A percentile compares a stretch with the other conserved stretches of the same genome.
Evolutionary conservation across 2,888 invertebrate genomes (phyloP).

Genomic region (Dioctria rufipes): DNA sequence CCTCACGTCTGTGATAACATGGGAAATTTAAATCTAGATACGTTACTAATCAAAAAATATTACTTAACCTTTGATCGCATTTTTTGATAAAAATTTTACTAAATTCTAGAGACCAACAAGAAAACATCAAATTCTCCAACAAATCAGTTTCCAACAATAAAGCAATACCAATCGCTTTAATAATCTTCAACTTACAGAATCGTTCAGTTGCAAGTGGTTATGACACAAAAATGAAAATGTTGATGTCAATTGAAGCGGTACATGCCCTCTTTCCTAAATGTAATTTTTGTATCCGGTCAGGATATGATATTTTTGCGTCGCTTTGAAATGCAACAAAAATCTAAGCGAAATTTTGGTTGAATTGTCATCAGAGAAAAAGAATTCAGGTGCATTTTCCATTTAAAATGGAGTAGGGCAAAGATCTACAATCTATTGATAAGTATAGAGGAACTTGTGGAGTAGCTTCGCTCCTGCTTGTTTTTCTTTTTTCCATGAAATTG

Average conservation of each 20-base stretch:
- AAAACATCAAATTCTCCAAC: no score
- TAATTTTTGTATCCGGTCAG: neutral
- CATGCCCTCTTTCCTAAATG: neutral
- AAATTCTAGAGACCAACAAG: no score
- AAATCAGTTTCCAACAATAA: no score
- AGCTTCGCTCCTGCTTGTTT: neutral
- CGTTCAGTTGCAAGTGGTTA: neutral
- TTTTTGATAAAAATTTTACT: no score
- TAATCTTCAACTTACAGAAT: neutral
- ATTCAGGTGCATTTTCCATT: conserved; percentile 7
- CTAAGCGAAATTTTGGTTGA: neutral
- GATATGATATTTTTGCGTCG: neutral
- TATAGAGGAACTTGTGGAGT: neutral
- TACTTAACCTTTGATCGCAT: no score
- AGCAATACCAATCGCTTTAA: no score
- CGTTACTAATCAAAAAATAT: no score
- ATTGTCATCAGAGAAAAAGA: neutral
- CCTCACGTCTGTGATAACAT: no score
- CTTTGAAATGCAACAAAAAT: neutral
- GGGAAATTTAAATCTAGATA: no score
- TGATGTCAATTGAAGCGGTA: neutral
- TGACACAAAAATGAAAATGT: neutral
- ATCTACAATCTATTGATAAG: neutral
- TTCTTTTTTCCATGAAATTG: neutral
- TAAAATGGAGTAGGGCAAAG: neutral